Evolutionary conservation across 2,797 vertebrate genomes (phyloP).

Genomic region (Anguilla obscura): DNA sequence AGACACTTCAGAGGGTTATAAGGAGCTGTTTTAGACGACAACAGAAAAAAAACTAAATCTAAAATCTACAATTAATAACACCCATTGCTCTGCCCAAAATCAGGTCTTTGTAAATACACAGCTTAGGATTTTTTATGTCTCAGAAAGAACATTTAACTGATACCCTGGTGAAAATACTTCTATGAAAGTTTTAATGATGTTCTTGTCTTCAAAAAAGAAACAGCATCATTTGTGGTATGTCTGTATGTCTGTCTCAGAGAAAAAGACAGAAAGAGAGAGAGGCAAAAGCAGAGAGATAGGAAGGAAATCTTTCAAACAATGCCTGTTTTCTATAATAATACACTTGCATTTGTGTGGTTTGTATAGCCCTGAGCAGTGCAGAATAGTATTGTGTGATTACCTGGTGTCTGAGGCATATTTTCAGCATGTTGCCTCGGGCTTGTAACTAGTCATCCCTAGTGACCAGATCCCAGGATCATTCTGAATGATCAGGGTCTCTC

Average conservation of each 20-base stretch:
- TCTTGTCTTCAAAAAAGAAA: neutral
- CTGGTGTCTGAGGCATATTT: constrained; percentile 31
- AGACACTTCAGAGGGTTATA: neutral
- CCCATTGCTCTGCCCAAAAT: neutral
- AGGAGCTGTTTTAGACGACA: neutral
- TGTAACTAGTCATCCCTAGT: constrained; percentile 24
- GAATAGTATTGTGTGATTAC: constrained; percentile 36
- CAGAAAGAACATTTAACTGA: neutral
- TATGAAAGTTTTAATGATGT: neutral
- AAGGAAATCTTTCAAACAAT: neutral
- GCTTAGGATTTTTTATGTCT: neutral
- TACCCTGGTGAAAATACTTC: neutral
- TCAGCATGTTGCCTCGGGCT: constrained; percentile 21
- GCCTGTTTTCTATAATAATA: constrained; percentile 18
- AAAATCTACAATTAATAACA: neutral
- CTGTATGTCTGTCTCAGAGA: neutral
- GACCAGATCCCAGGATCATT: constrained; percentile 8
- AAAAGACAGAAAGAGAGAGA: neutral
- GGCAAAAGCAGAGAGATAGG: neutral
- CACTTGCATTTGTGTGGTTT: constrained; percentile 23
- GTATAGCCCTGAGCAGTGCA: constrained; percentile 16
- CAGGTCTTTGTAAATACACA: neutral
- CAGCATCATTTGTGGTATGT: neutral
- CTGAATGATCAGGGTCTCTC: constrained; percentile 24
- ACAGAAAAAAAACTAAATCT: neutral